These are phyloP conservation scores for Rallus crepitans DNA, from an alignment of 2,797 vertebrate genomes.

Conservation along the genomic window DNA sequence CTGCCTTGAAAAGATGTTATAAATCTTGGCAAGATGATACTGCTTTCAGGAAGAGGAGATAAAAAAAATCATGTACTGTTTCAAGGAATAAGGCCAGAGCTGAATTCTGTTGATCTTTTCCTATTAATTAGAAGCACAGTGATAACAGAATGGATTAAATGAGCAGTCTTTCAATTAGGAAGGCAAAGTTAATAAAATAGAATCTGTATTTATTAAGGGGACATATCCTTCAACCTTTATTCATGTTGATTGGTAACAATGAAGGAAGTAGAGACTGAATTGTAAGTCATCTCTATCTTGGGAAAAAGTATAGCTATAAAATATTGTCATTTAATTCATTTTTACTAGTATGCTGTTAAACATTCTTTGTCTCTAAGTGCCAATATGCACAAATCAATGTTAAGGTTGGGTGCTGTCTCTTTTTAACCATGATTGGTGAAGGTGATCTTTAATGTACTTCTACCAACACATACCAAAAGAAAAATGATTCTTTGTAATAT, in stretches of 20 bases:
- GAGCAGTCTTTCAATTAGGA: not conserved
- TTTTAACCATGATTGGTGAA: not conserved
- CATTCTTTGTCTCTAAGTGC: not conserved
- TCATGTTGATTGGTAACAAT: not conserved
- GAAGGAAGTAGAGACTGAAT: not conserved
- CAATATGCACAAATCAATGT: not conserved
- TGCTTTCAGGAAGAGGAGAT: constrained; percentile 4
- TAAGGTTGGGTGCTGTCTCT: not conserved
- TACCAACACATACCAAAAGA: not conserved
- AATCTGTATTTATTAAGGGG: not conserved
- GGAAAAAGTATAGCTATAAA: not conserved
- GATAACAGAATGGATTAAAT: not conserved
- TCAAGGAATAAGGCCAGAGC: not conserved
- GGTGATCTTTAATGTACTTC: not conserved
- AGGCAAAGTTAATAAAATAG: not conserved
- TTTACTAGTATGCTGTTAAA: not conserved
- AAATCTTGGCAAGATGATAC: constrained; percentile 31
- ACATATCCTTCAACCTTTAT: not conserved
- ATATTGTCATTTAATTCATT: not conserved
- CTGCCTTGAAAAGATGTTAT: not conserved
- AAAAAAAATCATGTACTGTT: not conserved
- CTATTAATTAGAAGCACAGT: not conserved
- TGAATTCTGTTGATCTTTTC: not conserved
- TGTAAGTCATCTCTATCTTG: not conserved
- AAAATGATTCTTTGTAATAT: not conserved